Evolutionary conservation across 2,113 vertebrate genomes (phyloP).

Genomic region (Chauna torquata): DNA sequence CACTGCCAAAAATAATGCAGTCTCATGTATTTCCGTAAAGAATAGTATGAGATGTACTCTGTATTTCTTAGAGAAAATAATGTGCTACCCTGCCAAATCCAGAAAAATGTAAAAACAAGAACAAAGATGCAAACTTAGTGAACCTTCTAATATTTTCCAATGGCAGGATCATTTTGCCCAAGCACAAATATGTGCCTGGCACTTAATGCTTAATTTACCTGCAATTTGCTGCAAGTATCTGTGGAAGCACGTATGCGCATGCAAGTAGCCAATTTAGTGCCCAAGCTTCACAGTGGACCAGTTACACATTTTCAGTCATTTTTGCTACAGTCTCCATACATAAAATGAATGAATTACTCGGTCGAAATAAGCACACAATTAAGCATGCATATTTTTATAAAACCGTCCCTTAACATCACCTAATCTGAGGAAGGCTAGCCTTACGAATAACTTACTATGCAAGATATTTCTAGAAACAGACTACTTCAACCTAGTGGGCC

Average conservation of each 20-base stretch:
- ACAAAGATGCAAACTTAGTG: background rate
- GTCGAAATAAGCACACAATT: background rate
- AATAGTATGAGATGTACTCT: background rate
- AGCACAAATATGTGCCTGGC: background rate
- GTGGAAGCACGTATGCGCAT: background rate
- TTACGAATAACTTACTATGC: background rate
- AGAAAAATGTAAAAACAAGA: background rate
- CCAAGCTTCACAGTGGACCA: background rate
- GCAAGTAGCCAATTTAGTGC: background rate
- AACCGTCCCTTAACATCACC: background rate
- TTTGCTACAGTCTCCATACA: background rate
- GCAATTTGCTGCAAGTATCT: background rate
- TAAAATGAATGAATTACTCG: background rate
- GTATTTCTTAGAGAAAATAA: constrained; percentile 25
- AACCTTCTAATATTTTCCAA: background rate
- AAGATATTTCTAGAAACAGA: background rate
- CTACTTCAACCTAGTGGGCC: background rate
- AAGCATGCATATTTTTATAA: background rate
- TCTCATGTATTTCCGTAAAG: constrained; percentile 21
- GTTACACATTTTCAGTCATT: background rate
- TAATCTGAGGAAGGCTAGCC: background rate
- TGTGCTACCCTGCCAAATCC: background rate
- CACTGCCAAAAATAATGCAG: constrained; percentile 29
- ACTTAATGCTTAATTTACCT: background rate
- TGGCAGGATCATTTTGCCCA: background rate